Base-by-base conservation (phyloP, 2,888 invertebrate genomes). In the Rhogogaster chlorosoma region DNA sequence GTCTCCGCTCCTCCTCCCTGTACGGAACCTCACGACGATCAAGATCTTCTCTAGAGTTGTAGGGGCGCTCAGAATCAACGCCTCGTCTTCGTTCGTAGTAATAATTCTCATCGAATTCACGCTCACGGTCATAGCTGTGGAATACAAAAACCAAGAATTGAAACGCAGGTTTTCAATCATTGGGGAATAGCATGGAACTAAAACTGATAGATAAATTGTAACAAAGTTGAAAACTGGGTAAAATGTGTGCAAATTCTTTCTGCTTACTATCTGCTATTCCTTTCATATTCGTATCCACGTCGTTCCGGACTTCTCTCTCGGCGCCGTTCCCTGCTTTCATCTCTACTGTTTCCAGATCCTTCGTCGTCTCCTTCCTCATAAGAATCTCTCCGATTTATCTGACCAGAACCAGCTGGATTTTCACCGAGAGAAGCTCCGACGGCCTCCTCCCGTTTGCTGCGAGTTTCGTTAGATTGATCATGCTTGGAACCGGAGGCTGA, bases 301-400 rank as follows among this genome's bases (percentile, higher is more conserved):
- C 91, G 88, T 84, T 92, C 92, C 0, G 92, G 91, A 85, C 93
- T 93, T 1, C 86, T 86, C 45, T 93, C 93, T 45, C 93, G 89
- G 9, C 91, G 90, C 70, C 92, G 89, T 85, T 93, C 93, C 80
- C 93, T 89, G 75, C 91, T 93, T 18, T 89, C 93, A 49, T 93
- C 93, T 83, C 92, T 89, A 80, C 93, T 93, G 57, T 92, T 91
- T 3, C 90, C 92, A 15, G 93, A 93, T 6, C 91, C 92, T 85
- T 93, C 92, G 36, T 93, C 92, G 42, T 93, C 93, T 4, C 92
- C 92, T 64, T 93, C 93, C 70, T 93, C 93, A 71, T 93, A 92
- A 0, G 92, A 91, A 86, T 93, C 92, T 78, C 92, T 90, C 36
- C 91, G 92, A 88, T 89, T 92, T 42, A 90, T 87, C 0, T 90